A percentile compares a stretch with the other conserved stretches of the same genome.
These are phyloP conservation scores for Ptychoptera contaminata DNA, from an alignment of 2,888 invertebrate genomes.

Conservation along the genomic window DNA sequence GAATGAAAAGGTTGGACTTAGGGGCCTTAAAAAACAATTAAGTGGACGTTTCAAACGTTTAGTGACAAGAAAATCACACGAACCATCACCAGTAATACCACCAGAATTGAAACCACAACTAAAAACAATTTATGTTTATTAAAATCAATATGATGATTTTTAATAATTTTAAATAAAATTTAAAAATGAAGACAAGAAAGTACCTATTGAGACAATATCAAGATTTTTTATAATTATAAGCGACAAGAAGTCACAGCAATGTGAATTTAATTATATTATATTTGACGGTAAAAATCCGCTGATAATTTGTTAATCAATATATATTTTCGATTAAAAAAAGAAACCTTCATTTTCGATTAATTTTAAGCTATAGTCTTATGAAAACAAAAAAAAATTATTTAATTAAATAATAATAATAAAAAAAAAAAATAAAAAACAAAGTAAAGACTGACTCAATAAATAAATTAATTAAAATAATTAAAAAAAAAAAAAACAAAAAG, in stretches of 20 bases:
- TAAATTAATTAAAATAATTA: constrained; percentile 3
- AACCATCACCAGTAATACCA: constrained; percentile 70
- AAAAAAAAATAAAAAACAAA: constrained; percentile 7
- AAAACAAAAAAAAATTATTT: constrained; percentile 1
- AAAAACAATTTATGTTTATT: constrained; percentile 79
- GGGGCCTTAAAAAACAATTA: constrained; percentile 71
- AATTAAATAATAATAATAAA: constrained; percentile 5
- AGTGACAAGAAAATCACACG: constrained; percentile 68
- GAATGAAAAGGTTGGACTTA: constrained; percentile 54
- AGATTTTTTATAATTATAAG: background rate
- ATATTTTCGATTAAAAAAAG: background rate
- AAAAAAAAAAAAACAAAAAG: constrained; percentile 7
- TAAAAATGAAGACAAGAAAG: constrained; percentile 4
- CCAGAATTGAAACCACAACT: constrained; percentile 75
- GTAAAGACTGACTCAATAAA: background rate
- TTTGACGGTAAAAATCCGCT: no score
- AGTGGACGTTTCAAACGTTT: constrained; percentile 74
- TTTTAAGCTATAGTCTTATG: constrained; percentile 3
- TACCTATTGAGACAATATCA: background rate
- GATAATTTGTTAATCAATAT: no score
- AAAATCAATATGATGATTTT: constrained; percentile 17
- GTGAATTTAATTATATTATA: no score
- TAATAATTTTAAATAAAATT: constrained; percentile 7
- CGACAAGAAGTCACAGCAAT: no score
- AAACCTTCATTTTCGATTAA: background rate